Conservation (phyloP, 2,113 vertebrate genomes). For the Mohoua ochrocephala region DNA sequence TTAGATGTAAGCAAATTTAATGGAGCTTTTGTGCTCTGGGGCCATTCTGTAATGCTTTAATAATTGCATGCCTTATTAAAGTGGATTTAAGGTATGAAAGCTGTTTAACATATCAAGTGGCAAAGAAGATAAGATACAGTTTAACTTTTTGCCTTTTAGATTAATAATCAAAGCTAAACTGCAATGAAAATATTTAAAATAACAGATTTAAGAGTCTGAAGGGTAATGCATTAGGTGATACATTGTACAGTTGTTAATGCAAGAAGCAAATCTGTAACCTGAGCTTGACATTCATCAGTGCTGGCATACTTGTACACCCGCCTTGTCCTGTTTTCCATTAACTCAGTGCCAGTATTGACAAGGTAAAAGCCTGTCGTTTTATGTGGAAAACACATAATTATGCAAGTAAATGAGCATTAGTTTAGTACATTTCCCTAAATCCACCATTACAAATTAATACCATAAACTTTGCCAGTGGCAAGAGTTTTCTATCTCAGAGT, state of each 20-base stretch:
- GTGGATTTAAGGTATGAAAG: constrained; percentile 78
- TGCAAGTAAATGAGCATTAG: constrained; percentile 53
- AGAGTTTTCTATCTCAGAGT: constrained; percentile 3
- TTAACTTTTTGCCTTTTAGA: constrained; percentile 57
- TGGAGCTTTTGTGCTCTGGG: constrained; percentile 74
- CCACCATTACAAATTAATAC: constrained; percentile 59
- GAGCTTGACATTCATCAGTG: neutral
- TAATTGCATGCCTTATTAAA: constrained; percentile 87
- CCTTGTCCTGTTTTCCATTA: constrained; percentile 32
- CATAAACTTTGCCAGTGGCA: constrained; percentile 9
- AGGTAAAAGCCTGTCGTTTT: constrained; percentile 34
- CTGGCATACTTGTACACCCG: neutral
- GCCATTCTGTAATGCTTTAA: constrained; percentile 76
- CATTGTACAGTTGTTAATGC: constrained; percentile 7
- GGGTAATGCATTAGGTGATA: neutral
- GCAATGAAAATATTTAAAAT: constrained; percentile 65
- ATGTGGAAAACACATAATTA: constrained; percentile 49
- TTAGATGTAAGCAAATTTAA: constrained; percentile 88
- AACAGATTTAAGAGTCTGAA: constrained; percentile 47
- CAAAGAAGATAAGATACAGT: constrained; percentile 63
- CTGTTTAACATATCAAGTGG: constrained; percentile 80
- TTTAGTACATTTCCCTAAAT: constrained; percentile 46
- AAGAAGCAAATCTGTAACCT: constrained; percentile 39
- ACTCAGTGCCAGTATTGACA: constrained; percentile 2
- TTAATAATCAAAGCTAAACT: constrained; percentile 54